These are phyloP conservation scores for Saguinus oedipus DNA, from an alignment of 2,797 vertebrate genomes.

Conservation along the genomic window DNA sequence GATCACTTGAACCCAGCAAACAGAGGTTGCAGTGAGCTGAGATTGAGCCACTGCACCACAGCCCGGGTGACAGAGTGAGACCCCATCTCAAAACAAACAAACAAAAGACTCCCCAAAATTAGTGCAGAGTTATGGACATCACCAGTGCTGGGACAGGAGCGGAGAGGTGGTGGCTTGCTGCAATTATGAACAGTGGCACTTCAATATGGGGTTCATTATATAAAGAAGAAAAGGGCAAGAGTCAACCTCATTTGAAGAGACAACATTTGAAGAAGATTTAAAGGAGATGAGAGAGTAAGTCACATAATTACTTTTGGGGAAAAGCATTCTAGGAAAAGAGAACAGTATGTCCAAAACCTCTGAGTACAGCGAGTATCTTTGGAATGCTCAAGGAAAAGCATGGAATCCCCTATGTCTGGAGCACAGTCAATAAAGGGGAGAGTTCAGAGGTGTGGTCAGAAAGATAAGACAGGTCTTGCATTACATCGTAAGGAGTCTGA, in stretches of 20 bases:
- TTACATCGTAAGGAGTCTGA: not conserved
- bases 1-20: too few relatives aligned
- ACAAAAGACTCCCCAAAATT: accelerated
- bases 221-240: not conserved
- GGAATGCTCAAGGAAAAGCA: not conserved
- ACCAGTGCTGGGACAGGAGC: not conserved
- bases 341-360: not conserved
- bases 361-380: not conserved
- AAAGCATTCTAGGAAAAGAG: not conserved
- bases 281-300: not conserved
- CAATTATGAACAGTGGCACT: not conserved
- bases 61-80: too few relatives aligned
- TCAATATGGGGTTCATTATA: not conserved
- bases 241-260: not conserved
- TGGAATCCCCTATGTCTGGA: not conserved
- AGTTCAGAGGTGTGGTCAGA: not conserved
- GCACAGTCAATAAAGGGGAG: not conserved
- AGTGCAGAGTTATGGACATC: not conserved
- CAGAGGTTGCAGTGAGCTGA: too few relatives aligned
- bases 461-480: not conserved
- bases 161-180: not conserved
- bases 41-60: too few relatives aligned
- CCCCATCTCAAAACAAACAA: too few relatives aligned
- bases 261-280: not conserved
- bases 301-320: not conserved